Base-by-base conservation (phyloP, 35 echinoderm and acorn worm species). In the Diadema setosum region DNA sequence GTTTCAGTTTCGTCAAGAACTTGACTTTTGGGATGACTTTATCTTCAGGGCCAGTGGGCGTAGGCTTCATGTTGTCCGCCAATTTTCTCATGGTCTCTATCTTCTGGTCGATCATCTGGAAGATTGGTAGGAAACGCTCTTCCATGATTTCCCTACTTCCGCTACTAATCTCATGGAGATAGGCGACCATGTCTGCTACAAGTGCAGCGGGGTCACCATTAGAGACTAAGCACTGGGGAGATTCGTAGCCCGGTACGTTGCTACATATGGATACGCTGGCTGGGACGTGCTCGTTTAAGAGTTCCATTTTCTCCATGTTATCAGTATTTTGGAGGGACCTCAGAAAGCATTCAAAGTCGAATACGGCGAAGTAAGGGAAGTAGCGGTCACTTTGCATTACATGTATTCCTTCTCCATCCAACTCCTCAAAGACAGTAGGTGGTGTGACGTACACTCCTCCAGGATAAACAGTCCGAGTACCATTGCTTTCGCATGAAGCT, bases 341-440 rank as follows among this genome's bases (percentile, higher is more conserved):
- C 9, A 52, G 48, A 52, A 52, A 88, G 52, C 65, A 81, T 58
- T 88, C 86, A 43, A 88, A 88, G 73, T 88, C 86, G 36, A 48
- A 81, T 17, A 88, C 86, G 36, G 34, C 86, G 18, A 60, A 32
- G 46, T 76, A 43, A 2, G 86, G 69, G 24, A 74, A 65, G 39
- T 88, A 88, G 23, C 86, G 41, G 14, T 46, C 45, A 36, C 9
- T 43, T 2, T 78, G 45, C 32, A 70, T 40, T 24, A 88, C 45
- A 76, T 2, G 39, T 24, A 88, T 45, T 3, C 86, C 86, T 80
- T 88, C 86, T 20, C 64, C 61, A 7, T 70, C 84, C 12, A 80
- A 42, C 3, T 74, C 16, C 20, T 87, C 84, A 27, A 87, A 87
- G 7, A 87, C 84, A 42, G 84, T 40, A n/a, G n/a, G n/a, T n/a